Base-by-base conservation (phyloP, 2,888 invertebrate species). In the Perizoma affinitatum region DNA sequence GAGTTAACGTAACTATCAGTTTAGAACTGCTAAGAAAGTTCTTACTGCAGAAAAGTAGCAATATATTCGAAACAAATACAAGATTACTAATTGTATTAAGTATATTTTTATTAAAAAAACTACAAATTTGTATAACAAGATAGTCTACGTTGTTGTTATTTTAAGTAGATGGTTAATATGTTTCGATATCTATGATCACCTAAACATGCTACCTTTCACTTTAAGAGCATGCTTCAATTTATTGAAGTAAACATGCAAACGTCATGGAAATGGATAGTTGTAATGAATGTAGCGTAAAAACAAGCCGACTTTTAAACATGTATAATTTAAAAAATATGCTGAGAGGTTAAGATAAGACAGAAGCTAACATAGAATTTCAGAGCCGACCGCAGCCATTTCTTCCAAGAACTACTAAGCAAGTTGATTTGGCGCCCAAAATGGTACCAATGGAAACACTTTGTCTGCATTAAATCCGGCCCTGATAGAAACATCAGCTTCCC, bases 401-500 rank as follows among this genome's bases (percentile, higher is more conserved):
- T 35, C 10, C 45, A 33, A 38, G 1, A 38, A 7, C 1, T 1
- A 38, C 38, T 38, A 7, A 6, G 34, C 7, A 38, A 38, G 5
- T 38, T 38, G 7, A 38, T 38, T 38, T 48, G 52, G 38, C 6
- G 43, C 36, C 46, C 42, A 58, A 38, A 38, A 5, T 38, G 38
- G 38, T 6, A 38, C 38, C 38, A 38, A 7, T 3, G 6, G 22
- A 5, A 33, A 8, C 45, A n/a, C 6, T 22, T 22, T 6, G 6
- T 6, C 45, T 22, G 40, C 22, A 40, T 35, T 59, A 46, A 11
- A 49, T 50, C 35, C 38, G 43, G 47, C 46, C 50, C 41, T 46
- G 72, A 74, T 73, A 69, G 70, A 77, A 71, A 74, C 70, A 75
- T 73, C 74, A 79, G 79, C 75, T 75, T 74, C 66, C 73, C 70